Evolutionary conservation across 2,888 invertebrate species (phyloP).

Genomic region (Smittia aterrima): DNA sequence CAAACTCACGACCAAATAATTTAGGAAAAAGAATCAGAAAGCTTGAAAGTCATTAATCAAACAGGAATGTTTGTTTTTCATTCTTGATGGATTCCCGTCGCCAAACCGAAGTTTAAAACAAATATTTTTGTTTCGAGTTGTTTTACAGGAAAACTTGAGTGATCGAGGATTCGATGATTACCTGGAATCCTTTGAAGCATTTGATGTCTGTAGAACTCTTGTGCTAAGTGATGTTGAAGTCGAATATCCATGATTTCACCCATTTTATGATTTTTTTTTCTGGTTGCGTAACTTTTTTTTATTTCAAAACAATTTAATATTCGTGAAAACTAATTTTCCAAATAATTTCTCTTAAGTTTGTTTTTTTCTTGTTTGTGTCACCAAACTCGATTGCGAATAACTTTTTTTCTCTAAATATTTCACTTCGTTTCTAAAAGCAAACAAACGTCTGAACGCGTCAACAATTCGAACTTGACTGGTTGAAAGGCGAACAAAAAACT

Average conservation of each 20-base stretch:
- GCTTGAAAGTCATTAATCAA: constrained; percentile 26
- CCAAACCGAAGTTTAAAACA: constrained; percentile 22
- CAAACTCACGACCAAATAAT: background rate
- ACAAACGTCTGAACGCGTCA: constrained; percentile 36
- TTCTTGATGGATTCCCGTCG: constrained; percentile 32
- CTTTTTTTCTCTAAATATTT: constrained; percentile 16
- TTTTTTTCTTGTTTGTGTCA: background rate
- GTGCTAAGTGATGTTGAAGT: constrained; percentile 54
- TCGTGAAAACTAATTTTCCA: background rate
- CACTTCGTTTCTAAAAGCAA: background rate
- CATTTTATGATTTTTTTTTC: constrained; percentile 45
- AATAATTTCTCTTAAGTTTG: background rate
- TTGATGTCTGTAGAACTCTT: constrained; percentile 54
- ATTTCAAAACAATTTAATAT: constrained; percentile 7
- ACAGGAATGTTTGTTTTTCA: background rate
- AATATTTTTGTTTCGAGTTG: constrained; percentile 16
- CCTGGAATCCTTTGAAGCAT: constrained; percentile 55
- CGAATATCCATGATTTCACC: constrained; percentile 53
- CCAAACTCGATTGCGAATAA: background rate
- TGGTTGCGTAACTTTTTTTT: constrained; percentile 7
- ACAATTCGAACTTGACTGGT: constrained; percentile 30
- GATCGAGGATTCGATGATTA: constrained; percentile 43
- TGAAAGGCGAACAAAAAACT: constrained; percentile 14
- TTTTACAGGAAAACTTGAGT: constrained; percentile 9
- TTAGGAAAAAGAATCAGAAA: background rate